A percentile compares a stretch with the other conserved stretches of the same genome.
Conservation (phyloP, 2,113 vertebrate genomes). For the Dicerorhinus sumatrensis region DNA sequence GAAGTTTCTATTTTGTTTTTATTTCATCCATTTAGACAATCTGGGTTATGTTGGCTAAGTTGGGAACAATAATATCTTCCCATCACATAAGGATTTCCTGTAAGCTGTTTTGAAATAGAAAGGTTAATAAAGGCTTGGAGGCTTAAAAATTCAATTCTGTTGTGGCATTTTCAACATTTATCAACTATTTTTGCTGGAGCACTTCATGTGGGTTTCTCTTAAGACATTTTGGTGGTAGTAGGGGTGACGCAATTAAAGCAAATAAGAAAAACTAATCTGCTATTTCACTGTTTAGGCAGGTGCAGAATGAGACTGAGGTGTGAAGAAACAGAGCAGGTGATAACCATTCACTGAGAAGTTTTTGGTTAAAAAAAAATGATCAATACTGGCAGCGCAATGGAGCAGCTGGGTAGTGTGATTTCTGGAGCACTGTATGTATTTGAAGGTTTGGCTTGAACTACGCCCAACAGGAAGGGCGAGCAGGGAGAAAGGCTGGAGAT, state of each 20-base stretch:
- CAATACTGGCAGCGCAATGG: background rate
- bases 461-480: accelerated
- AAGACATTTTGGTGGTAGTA: background rate
- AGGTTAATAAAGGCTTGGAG: background rate
- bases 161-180: background rate
- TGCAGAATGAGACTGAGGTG: background rate
- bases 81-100: background rate
- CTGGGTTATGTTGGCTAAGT: background rate
- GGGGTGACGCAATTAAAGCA: background rate
- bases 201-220: background rate
- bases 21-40: slow-evolving; percentile 5
- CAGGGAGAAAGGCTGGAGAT: background rate
- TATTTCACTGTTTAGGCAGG: background rate
- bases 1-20: background rate
- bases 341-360: background rate
- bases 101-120: background rate
- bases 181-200: background rate
- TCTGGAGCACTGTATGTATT: accelerated
- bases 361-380: background rate
- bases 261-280: background rate
- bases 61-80: background rate
- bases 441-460: background rate
- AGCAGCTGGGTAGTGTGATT: background rate
- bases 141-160: slow-evolving; percentile 1
- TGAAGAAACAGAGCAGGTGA: background rate